phyloP scores from a whole-genome alignment of 1,140 invertebrate genomes.

The Thaumatotibia leucotreta region DNA sequence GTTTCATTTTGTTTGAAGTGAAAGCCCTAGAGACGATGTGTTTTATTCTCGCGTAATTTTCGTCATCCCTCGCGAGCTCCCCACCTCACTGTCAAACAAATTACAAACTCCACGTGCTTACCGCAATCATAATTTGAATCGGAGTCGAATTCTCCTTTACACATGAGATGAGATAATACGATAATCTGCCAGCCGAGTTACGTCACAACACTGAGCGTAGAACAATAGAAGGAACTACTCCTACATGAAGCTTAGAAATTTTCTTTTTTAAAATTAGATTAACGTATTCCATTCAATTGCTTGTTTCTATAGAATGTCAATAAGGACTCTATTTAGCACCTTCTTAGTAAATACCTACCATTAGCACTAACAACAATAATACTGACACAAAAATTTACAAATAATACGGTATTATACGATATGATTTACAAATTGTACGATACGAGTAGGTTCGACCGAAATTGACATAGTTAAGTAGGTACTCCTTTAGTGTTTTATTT shows the following conservation, averaged over 20 bases:
- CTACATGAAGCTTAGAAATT: background rate
- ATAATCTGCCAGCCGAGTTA: background rate
- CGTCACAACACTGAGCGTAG: background rate
- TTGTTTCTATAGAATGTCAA: too few relatives aligned
- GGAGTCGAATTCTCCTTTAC: background rate
- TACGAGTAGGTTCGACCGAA: too few relatives aligned
- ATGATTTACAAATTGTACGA: too few relatives aligned
- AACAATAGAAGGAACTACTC: background rate
- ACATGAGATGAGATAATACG: background rate
- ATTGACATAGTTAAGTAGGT: too few relatives aligned
- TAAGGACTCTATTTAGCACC: too few relatives aligned
- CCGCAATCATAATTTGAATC: conserved; percentile 1
- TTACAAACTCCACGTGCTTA: conserved; percentile 42
- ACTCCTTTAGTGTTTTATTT: too few relatives aligned
- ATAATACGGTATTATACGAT: too few relatives aligned
- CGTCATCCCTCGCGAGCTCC: conserved; percentile 59
- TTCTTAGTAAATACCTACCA: too few relatives aligned
- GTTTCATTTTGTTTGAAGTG: conserved; percentile 66
- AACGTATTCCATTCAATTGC: background rate
- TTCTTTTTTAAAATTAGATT: too few relatives aligned
- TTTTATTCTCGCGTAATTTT: conserved; percentile 68
- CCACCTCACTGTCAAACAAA: conserved; percentile 36
- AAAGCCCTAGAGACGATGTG: conserved; percentile 62
- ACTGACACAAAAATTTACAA: too few relatives aligned
- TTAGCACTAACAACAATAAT: too few relatives aligned